Percentiles rank a stretch among this genome's conserved stretches.
Conservation (phyloP, 2,888 invertebrate genomes). For the Pristionchus entomophagus region DNA sequence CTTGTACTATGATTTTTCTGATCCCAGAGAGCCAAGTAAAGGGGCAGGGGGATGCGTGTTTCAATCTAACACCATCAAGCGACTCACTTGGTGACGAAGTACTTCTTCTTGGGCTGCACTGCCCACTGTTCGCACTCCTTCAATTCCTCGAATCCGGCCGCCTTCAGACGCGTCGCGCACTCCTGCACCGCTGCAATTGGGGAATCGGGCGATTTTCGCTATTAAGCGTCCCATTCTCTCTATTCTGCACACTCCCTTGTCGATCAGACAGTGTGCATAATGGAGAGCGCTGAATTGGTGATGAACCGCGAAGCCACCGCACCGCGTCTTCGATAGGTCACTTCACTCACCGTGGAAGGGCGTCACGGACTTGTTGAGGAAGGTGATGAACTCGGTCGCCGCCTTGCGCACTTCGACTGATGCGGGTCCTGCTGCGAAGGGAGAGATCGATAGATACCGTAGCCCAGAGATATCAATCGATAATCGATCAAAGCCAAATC, state of each 20-base stretch:
- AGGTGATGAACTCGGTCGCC: constrained; percentile 77
- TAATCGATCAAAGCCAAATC: not conserved
- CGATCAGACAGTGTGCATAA: no score
- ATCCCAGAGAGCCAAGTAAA: not conserved
- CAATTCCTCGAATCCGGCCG: constrained; percentile 78
- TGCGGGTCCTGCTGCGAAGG: constrained; percentile 37
- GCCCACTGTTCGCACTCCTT: constrained; percentile 77
- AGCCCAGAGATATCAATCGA: not conserved
- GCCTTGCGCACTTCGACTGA: constrained; percentile 62
- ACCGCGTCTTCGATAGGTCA: no score
- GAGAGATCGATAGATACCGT: not conserved
- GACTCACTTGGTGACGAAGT: constrained; percentile 71
- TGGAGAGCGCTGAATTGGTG: no score
- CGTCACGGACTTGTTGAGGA: constrained; percentile 78
- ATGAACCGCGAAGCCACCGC: no score
- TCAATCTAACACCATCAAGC: no score
- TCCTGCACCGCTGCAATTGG: constrained; percentile 77
- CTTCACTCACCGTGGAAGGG: constrained; percentile 78
- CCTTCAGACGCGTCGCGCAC: constrained; percentile 75
- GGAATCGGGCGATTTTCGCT: no score
- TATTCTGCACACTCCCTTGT: no score
- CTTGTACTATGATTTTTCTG: not conserved
- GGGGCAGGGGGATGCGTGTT: no score
- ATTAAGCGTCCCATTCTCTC: no score
- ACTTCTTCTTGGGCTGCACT: constrained; percentile 76